phyloP scores from a whole-genome alignment of 2,797 vertebrate species.

The Sebastes dallii region DNA sequence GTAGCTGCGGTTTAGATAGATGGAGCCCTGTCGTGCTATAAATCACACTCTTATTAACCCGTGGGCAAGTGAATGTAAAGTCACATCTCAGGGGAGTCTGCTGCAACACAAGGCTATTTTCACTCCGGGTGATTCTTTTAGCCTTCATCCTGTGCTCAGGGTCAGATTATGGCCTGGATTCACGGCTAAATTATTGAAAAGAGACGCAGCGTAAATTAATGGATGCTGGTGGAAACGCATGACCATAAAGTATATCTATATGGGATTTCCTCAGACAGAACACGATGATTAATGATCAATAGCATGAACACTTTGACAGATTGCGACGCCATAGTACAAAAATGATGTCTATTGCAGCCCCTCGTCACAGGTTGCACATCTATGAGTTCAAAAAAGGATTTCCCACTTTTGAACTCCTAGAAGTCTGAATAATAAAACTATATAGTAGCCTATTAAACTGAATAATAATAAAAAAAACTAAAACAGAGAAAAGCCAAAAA shows the following conservation, averaged over 20 bases:
- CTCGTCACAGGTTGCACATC: not conserved
- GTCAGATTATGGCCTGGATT: constrained; percentile 11
- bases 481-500: not conserved
- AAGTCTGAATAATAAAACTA: not conserved
- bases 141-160: constrained; percentile 11
- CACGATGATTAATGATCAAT: not conserved
- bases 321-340: not conserved
- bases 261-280: not conserved
- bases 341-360: not conserved
- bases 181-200: not conserved
- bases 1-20: constrained; percentile 44
- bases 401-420: not conserved
- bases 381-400: not conserved
- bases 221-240: not conserved
- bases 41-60: constrained; percentile 72
- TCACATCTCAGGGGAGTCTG: constrained; percentile 44
- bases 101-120: constrained; percentile 36
- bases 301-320: not conserved
- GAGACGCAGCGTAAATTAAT: not conserved
- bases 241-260: not conserved
- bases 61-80: constrained; percentile 59
- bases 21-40: constrained; percentile 52
- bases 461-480: not conserved
- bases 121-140: constrained; percentile 9
- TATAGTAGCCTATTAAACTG: not conserved